A percentile compares a stretch with the other conserved stretches of the same genome.
These are phyloP conservation scores for Scaptomyza montana DNA, from an alignment of 1,140 invertebrate species.

Conservation along the genomic window DNA sequence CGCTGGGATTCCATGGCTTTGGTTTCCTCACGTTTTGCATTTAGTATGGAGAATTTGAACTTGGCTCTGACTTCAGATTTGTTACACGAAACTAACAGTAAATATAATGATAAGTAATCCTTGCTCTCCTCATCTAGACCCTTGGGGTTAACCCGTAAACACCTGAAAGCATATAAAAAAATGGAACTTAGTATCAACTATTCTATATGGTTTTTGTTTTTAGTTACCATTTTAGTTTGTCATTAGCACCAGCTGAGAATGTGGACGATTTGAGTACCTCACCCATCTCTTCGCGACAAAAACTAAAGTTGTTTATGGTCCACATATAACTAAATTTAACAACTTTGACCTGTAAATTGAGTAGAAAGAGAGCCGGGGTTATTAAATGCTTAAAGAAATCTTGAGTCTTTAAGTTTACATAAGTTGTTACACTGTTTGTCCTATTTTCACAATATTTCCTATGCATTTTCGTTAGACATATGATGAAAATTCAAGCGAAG, in stretches of 20 bases:
- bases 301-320: slow-evolving; percentile 99
- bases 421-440: no score
- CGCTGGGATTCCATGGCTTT: slow-evolving; percentile 97
- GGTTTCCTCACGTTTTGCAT: slow-evolving; percentile 99
- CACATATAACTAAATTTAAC: slow-evolving; percentile 99
- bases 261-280: slow-evolving; percentile 99
- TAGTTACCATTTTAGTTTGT: slow-evolving; percentile 98
- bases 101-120: slow-evolving; percentile 99
- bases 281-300: slow-evolving; percentile 99
- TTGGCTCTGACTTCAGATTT: slow-evolving; percentile 99
- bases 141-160: slow-evolving; percentile 99
- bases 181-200: background rate
- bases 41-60: slow-evolving; percentile 99
- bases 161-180: slow-evolving; percentile 86
- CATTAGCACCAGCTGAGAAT: slow-evolving; percentile 99
- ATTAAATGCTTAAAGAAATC: background rate
- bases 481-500: no score
- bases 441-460: no score
- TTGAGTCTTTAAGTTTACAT: no score
- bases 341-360: slow-evolving; percentile 96
- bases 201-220: background rate
- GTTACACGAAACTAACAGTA: slow-evolving; percentile 99
- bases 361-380: background rate
- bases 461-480: no score
- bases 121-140: slow-evolving; percentile 99